Conservation (phyloP, 2,113 vertebrate species). For the Muscicapa adusta region DNA sequence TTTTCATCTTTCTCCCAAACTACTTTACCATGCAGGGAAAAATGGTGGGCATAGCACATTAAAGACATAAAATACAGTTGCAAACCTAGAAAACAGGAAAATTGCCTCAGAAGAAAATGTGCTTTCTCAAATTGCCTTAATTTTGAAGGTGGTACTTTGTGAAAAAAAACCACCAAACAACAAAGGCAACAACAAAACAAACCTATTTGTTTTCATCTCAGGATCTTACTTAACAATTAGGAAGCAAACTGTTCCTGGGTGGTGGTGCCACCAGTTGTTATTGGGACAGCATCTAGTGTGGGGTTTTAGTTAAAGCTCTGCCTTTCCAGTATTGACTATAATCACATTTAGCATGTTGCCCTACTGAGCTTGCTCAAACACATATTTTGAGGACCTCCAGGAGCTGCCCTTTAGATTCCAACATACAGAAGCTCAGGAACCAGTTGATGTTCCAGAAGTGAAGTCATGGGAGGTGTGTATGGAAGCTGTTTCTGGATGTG, state of each 20-base stretch:
- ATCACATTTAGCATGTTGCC: background rate
- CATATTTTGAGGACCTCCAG: background rate
- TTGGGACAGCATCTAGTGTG: fast-evolving
- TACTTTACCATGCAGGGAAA: background rate
- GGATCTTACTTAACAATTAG: background rate
- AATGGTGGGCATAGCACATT: background rate
- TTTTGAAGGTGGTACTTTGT: background rate
- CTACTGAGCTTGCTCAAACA: background rate
- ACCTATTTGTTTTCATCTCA: fast-evolving
- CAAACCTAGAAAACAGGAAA: background rate
- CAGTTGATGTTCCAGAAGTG: background rate
- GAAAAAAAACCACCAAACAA: background rate
- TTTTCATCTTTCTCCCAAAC: background rate
- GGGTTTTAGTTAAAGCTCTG: background rate
- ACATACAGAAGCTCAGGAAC: background rate
- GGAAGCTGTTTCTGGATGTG: fast-evolving
- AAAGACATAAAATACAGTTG: background rate
- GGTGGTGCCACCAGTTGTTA: background rate
- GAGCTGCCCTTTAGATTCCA: background rate
- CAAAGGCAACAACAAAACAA: background rate
- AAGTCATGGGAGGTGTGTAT: fast-evolving
- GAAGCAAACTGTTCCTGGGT: background rate
- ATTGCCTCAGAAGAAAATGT: fast-evolving
- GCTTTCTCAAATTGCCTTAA: background rate
- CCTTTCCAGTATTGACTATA: background rate